Conservation (phyloP, 2,888 invertebrate species). For the Parapristionchus giblindavisi region DNA sequence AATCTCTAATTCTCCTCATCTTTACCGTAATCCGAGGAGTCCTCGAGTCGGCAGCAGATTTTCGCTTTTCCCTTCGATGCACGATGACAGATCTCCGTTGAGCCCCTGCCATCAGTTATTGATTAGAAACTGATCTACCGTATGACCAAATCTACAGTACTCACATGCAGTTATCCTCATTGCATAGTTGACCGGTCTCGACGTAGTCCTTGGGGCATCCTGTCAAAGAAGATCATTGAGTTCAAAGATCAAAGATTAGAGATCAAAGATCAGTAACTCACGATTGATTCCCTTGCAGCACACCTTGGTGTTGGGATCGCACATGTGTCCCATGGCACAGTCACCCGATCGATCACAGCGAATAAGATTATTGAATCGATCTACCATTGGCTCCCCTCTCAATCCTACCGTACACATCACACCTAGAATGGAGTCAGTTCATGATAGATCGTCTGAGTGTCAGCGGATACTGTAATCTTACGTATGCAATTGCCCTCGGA, state of each 20-base stretch:
- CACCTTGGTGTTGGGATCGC: slow-evolving; percentile 60
- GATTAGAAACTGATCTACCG: not conserved
- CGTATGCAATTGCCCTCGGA: slow-evolving; percentile 59
- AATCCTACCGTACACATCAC: slow-evolving; percentile 63
- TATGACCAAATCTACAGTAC: not conserved
- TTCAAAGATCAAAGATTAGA: not conserved
- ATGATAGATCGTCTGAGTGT: not conserved
- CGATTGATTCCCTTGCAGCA: slow-evolving; percentile 66
- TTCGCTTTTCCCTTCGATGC: slow-evolving; percentile 52
- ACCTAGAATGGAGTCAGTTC: slow-evolving; percentile 44
- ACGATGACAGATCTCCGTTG: slow-evolving; percentile 36
- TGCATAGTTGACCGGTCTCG: slow-evolving; percentile 62
- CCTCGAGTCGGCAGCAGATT: slow-evolving; percentile 56
- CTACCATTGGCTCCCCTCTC: slow-evolving; percentile 63
- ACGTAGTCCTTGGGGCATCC: slow-evolving; percentile 64
- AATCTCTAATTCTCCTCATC: slow-evolving; percentile 17
- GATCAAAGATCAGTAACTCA: slow-evolving; percentile 43
- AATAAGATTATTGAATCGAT: slow-evolving; percentile 45
- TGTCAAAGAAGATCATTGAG: slow-evolving; percentile 38
- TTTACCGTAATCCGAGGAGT: slow-evolving; percentile 28
- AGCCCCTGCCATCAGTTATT: slow-evolving; percentile 6
- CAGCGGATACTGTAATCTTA: too few species aligned
- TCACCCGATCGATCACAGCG: slow-evolving; percentile 50
- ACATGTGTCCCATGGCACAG: slow-evolving; percentile 53
- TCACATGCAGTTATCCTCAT: slow-evolving; percentile 35